A percentile compares a stretch with the other conserved stretches of the same genome.
phyloP scores from a whole-genome alignment of 2,113 vertebrate species.

The Ageneiosus marmoratus region DNA sequence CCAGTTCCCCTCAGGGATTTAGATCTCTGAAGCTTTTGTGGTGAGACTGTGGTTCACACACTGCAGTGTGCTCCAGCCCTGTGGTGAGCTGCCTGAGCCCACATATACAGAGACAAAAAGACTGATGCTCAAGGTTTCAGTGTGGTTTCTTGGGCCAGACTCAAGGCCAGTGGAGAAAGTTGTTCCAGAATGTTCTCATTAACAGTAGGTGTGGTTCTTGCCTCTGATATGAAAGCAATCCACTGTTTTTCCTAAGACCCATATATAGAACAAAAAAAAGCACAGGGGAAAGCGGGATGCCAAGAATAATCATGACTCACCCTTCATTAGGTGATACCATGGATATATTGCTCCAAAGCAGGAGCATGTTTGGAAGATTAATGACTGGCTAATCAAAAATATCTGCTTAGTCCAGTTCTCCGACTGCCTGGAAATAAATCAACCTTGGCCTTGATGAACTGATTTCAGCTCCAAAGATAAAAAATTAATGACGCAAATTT shows the following conservation, averaged over 20 bases:
- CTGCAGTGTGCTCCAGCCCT: slow-evolving; percentile 27
- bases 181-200: slow-evolving; percentile 28
- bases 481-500: neutral
- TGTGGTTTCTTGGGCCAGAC: slow-evolving; percentile 9
- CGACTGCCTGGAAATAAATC: neutral
- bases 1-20: slow-evolving; percentile 21
- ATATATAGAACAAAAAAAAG: slow-evolving; percentile 45
- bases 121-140: slow-evolving; percentile 19
- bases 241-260: slow-evolving; percentile 20
- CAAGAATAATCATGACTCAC: slow-evolving; percentile 39
- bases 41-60: slow-evolving; percentile 38
- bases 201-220: slow-evolving; percentile 66
- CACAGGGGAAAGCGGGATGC: neutral
- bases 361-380: slow-evolving; percentile 35
- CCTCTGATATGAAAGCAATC: slow-evolving; percentile 14
- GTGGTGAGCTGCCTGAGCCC: slow-evolving; percentile 18
- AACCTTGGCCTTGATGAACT: neutral
- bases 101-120: slow-evolving; percentile 12
- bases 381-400: no score
- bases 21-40: slow-evolving; percentile 10
- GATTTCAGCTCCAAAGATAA: neutral
- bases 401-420: neutral
- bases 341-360: slow-evolving; percentile 21
- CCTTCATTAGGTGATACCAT: slow-evolving; percentile 10
- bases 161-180: slow-evolving; percentile 33